Evolutionary conservation across 2,888 invertebrate genomes (phyloP).

Genomic region (Ariolimax columbianus): DNA sequence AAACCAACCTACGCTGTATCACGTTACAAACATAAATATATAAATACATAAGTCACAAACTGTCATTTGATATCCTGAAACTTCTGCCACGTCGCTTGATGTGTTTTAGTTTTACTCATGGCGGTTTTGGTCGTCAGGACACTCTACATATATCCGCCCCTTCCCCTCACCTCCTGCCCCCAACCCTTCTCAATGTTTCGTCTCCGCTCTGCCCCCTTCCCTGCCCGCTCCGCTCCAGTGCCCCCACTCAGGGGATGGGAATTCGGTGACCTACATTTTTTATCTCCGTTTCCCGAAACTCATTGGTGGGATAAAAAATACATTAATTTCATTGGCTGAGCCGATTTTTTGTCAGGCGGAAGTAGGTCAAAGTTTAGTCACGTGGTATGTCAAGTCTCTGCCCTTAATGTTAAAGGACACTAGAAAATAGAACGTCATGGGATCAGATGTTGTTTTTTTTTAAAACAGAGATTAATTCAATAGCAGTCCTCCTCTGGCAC

Average conservation of each 20-base stretch:
- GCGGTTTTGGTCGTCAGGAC: background rate
- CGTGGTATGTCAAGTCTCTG: too few relatives aligned
- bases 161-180: too few relatives aligned
- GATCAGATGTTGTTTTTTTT: too few relatives aligned
- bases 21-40: background rate
- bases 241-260: background rate
- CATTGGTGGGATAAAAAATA: background rate
- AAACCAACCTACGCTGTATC: background rate
- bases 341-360: conserved; percentile 1
- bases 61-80: background rate
- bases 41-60: background rate
- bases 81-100: background rate
- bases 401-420: too few relatives aligned
- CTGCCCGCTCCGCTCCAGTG: background rate
- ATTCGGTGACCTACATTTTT: conserved; percentile 4
- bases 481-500: too few relatives aligned
- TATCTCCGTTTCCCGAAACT: background rate
- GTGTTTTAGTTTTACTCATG: background rate
- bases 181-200: too few relatives aligned
- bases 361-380: background rate
- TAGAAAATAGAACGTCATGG: too few relatives aligned
- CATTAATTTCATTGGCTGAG: background rate
- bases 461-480: too few relatives aligned
- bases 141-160: background rate
- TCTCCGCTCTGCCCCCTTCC: too few relatives aligned